phyloP scores from a whole-genome alignment of 2,113 vertebrate genomes.

The Pelecanoides urinatrix region DNA sequence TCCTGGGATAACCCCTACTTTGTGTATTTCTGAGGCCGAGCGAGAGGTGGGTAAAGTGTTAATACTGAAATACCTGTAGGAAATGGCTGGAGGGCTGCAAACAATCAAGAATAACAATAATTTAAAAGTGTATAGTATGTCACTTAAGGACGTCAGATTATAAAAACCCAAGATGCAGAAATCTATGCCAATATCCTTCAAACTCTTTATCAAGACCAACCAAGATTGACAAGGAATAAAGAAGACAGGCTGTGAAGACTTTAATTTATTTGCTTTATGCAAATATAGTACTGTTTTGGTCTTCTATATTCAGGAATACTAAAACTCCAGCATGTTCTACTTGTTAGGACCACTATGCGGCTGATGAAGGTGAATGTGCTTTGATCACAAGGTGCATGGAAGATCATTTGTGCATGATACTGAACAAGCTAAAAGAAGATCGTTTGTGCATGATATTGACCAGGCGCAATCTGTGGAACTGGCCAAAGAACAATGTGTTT shows the following conservation, averaged over 20 bases:
- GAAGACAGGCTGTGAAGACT: not conserved
- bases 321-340: not conserved
- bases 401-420: not conserved
- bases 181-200: not conserved
- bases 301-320: not conserved
- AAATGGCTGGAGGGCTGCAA: not conserved
- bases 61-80: not conserved
- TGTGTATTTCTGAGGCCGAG: not conserved
- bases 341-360: not conserved
- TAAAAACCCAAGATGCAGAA: not conserved
- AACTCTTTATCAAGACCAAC: not conserved
- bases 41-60: not conserved
- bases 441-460: rapidly evolving
- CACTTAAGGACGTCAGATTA: not conserved
- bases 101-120: not conserved
- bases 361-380: not conserved
- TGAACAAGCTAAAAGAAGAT: not conserved
- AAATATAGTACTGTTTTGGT: not conserved
- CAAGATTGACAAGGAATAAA: not conserved
- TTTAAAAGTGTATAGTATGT: not conserved
- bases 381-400: not conserved
- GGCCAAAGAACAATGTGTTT: not conserved
- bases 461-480: not conserved
- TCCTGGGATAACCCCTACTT: not conserved
- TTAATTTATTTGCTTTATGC: not conserved